phyloP scores from a whole-genome alignment of 2,797 vertebrate species.

The Microtus obscurus region DNA sequence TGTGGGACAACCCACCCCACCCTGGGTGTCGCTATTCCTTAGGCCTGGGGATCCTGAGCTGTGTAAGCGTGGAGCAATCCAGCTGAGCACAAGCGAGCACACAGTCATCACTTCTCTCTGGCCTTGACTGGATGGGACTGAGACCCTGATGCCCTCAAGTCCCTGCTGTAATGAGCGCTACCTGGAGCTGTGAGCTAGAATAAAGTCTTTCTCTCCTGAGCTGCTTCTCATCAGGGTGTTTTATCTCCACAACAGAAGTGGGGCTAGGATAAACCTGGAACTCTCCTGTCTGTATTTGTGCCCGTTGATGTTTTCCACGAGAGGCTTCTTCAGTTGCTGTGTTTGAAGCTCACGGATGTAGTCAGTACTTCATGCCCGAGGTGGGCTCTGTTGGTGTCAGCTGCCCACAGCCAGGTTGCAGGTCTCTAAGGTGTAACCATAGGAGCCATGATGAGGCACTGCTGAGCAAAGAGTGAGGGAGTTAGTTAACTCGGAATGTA shows the following conservation, averaged over 20 bases:
- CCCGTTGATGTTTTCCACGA: background rate
- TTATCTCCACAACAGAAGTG: background rate
- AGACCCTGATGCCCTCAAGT: background rate
- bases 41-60: background rate
- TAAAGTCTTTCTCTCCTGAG: background rate
- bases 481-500: background rate
- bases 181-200: background rate
- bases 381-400: background rate
- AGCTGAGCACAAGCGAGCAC: background rate
- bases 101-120: no score
- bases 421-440: background rate
- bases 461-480: background rate
- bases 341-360: background rate
- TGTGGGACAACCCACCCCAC: background rate
- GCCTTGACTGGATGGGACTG: background rate
- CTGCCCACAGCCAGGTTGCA: background rate
- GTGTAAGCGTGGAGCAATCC: background rate
- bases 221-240: background rate
- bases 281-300: background rate
- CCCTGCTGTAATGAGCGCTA: background rate
- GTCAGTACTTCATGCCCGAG: background rate
- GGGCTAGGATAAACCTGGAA: background rate
- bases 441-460: background rate
- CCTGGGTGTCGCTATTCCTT: no score
- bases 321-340: background rate